Percentiles rank a stretch among this genome's conserved stretches.
phyloP scores from a whole-genome alignment of 1,140 invertebrate genomes.

The Trichoplusia ni region DNA sequence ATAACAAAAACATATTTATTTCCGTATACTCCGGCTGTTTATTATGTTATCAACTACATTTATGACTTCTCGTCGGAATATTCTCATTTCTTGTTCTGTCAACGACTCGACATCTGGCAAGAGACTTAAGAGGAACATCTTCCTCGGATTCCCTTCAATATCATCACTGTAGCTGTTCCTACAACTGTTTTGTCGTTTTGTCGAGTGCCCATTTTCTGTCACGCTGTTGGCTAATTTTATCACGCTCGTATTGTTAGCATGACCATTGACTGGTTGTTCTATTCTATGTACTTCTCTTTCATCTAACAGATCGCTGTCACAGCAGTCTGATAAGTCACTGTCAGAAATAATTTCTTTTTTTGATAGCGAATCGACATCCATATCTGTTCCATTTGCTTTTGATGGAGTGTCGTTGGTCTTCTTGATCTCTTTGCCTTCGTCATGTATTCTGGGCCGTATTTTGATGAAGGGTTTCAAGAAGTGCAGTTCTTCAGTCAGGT shows the following conservation, averaged over 20 bases:
- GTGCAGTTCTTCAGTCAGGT: slow-evolving; percentile 32
- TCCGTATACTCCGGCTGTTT: slow-evolving; percentile 2
- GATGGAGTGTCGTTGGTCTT: not conserved
- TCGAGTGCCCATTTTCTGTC: not conserved
- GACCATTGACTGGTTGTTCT: no score
- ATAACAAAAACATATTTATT: not conserved
- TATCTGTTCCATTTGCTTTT: no score
- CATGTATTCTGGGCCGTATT: not conserved
- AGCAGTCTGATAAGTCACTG: not conserved
- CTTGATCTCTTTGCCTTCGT: not conserved
- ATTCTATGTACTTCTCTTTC: not conserved
- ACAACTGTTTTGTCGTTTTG: not conserved
- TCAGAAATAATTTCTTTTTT: not conserved
- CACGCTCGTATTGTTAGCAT: no score
- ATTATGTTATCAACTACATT: slow-evolving; percentile 34
- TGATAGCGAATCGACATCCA: no score
- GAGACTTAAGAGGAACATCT: slow-evolving; percentile 40
- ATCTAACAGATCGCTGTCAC: not conserved
- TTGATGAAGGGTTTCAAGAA: slow-evolving; percentile 33
- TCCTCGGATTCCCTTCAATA: slow-evolving; percentile 30
- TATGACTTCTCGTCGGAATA: slow-evolving; percentile 35
- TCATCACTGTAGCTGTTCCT: slow-evolving; percentile 15
- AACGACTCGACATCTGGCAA: slow-evolving; percentile 38
- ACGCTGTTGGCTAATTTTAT: no score
- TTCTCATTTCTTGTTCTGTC: slow-evolving; percentile 38